Conservation (phyloP, 2,797 vertebrate genomes). For the Microctenopoma lineatum region DNA sequence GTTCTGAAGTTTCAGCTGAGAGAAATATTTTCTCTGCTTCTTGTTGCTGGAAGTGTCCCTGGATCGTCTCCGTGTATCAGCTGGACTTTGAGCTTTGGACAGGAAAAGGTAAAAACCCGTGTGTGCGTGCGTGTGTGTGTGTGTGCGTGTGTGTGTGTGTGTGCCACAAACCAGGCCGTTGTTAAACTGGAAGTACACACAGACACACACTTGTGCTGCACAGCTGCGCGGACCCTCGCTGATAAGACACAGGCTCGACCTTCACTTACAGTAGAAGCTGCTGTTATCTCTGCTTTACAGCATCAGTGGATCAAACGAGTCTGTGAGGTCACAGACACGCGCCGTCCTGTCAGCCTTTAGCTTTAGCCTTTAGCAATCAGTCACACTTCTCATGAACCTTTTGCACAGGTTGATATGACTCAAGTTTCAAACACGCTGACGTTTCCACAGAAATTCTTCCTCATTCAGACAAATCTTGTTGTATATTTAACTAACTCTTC, state of each 20-base stretch:
- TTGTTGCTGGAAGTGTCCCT: slow-evolving; percentile 11
- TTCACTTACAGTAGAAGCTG: neutral
- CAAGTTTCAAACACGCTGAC: too few species aligned
- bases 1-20: neutral
- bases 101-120: slow-evolving; percentile 60
- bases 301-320: neutral
- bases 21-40: neutral
- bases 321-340: too few species aligned
- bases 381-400: too few species aligned
- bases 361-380: too few species aligned
- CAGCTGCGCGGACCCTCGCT: too few species aligned
- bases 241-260: neutral
- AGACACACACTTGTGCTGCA: neutral
- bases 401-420: too few species aligned
- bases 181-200: slow-evolving; percentile 9
- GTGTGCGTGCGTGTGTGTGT: slow-evolving; percentile 44
- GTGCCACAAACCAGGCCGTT: neutral
- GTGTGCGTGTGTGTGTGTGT: slow-evolving; percentile 39
- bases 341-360: too few species aligned
- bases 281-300: neutral
- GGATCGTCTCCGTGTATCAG: slow-evolving; percentile 37
- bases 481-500: too few species aligned
- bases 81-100: slow-evolving; percentile 84
- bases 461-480: too few species aligned
- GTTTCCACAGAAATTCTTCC: too few species aligned